phyloP scores from a whole-genome alignment of 2,888 invertebrate genomes.

The Drosophila kuntzei region DNA sequence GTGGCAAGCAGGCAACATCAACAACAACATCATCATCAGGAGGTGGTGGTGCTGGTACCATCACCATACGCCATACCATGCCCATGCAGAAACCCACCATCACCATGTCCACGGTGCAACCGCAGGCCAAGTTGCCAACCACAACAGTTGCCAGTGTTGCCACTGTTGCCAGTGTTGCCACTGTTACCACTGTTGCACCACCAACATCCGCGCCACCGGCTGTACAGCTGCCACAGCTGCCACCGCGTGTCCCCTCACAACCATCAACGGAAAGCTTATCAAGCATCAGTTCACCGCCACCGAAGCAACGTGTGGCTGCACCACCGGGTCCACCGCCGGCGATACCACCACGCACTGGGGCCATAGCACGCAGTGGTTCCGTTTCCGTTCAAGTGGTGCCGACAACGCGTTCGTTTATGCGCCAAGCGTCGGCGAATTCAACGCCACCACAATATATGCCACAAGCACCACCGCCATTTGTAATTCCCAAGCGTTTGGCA shows the following conservation, averaged over 20 bases:
- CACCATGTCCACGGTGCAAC: conserved; percentile 85
- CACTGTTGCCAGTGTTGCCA: no score
- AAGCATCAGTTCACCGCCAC: conserved; percentile 71
- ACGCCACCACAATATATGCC: conserved; percentile 85
- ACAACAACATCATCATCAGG: conserved; percentile 2
- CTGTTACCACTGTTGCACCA: conserved; percentile 15
- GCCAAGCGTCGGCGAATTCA: conserved; percentile 84
- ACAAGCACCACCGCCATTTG: conserved; percentile 85
- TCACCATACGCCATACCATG: conserved; percentile 83
- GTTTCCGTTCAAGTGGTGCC: conserved; percentile 83
- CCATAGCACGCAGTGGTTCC: conserved; percentile 83
- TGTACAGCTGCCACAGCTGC: conserved; percentile 83
- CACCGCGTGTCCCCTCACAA: conserved; percentile 84
- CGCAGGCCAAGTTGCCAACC: conserved; percentile 72
- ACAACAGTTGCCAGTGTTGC: conserved; percentile 44
- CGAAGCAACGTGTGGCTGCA: conserved; percentile 70
- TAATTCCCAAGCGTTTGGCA: conserved; percentile 84
- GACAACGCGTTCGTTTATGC: conserved; percentile 75
- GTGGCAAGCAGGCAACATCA: conserved; percentile 34
- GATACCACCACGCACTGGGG: conserved; percentile 84
- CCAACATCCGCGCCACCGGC: conserved; percentile 14
- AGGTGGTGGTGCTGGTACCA: conserved; percentile 8
- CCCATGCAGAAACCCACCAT: conserved; percentile 84
- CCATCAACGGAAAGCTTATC: conserved; percentile 79
- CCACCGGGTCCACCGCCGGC: conserved; percentile 85